Base-by-base conservation (phyloP, 2,888 invertebrate genomes). In the Belgica antarctica region DNA sequence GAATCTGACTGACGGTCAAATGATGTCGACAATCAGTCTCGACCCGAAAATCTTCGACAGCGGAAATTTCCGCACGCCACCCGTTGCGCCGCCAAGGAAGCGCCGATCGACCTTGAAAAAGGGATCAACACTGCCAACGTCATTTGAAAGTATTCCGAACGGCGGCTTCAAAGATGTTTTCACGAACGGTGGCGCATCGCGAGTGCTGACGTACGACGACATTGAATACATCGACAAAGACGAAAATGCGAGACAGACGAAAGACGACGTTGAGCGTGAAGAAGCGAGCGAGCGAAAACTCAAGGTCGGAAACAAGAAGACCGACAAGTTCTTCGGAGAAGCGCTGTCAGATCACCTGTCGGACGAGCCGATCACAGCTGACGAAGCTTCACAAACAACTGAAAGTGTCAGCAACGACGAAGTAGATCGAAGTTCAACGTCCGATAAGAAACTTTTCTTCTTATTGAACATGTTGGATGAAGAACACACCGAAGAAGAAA, bases 321-420 rank as follows among this genome's bases (percentile, higher is more conserved):
- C 73, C 8, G 74, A 74, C 70, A 73, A 74, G 72, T 74, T 74
- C 71, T 73, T 74, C 59, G 74, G 74, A 34, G 74, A 73, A 72
- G 72, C 71, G 62, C 66, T 74, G 69, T 73, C 74, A 1, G 73
- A 73, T 47, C 71, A 72, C 36, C 46, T 73, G 15, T 72, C 73
- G 1, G 71, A 72, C 62, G 72, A 73, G 66, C 71, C 69, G 7
- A 27, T 73, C 0, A 15, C 25, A 5, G 12, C 7, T 7, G 24
- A 5, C 15, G 19, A 52, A 2, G 52, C 17, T 3, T 46, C 68
- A 2, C n/a, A n/a, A n/a, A 1, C 28, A 15, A 27, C 36, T 52
- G 3, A 24, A 19, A 57, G 24, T 15, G 5, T 24, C 2, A 19
- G 12, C 1, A 10, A 46, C 12, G 24, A 59, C 17, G 34, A 36